Evolutionary conservation across 1,140 invertebrate species (phyloP), one percentile per base, ranked within the genome.

Genomic region (Ceratosolen fusciceps): DNA sequence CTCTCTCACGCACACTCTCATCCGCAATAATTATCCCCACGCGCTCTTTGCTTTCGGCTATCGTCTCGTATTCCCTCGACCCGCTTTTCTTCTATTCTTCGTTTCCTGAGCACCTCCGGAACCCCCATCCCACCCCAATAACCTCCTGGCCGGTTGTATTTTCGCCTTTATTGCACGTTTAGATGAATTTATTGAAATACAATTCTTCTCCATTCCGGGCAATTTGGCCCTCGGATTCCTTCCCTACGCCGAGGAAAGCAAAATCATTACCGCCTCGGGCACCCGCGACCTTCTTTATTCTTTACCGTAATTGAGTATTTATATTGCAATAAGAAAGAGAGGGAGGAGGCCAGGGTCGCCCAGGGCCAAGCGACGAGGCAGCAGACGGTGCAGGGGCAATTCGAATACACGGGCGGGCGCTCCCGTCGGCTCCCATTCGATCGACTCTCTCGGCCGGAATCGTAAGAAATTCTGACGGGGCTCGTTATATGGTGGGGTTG

Each of bases 11-110:
- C n/a, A n/a, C n/a, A n/a, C n/a, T n/a, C n/a, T n/a, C n/a, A n/a
- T 78, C 68, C 34, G 77, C 49, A 72, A 78, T 78, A 70, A 72
- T 62, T 56, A 26, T 24, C 26, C 49, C 54, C 26, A 60, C 29
- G 49, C 26, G n/a, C 65, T 70, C 39, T 74, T 74, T 80, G 70
- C 78, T 74, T 58, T 68, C 52, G 74, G 34, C 31, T 76, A 76
- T 71, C 70, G 74, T 80, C 74, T 52, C 67, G n/a, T n/a, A 26
- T 49, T 47, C 43, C 12, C 60, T 34, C 16, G 14, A 8, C 21
- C 0, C 34, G 19, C 65, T 0, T 24, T 19, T 16, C 14, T 5
- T 26, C 2, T 1, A 1, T 21, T 29, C 56, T 34, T 62, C 58
- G 14, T 31, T 16, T 39, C n/a, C 34, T 39, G 49, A 12, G 39